Base-by-base conservation (phyloP, 2,113 vertebrate species). In the Willisornis vidua region DNA sequence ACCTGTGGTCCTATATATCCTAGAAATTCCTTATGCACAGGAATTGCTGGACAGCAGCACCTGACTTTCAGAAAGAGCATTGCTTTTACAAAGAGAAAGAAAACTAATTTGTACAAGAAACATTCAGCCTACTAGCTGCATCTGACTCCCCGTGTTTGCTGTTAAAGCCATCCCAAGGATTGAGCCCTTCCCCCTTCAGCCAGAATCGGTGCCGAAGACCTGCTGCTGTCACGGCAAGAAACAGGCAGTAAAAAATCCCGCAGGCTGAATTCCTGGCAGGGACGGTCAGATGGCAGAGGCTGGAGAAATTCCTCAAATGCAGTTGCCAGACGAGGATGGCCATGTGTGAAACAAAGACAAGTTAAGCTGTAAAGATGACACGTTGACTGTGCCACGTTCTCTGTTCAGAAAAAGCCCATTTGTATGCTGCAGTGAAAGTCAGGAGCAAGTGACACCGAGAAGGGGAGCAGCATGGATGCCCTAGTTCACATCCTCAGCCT, bases 311-410 rank as follows among this genome's bases (percentile, higher is more conserved):
- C 66, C 70, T 88, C 77, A 49, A n/a, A 80, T 39, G 13, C 73
- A 31, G 6, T 6, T 57, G n/a, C 33, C 24, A 86, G 29, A 65
- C 0, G 3, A 86, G 49, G 45, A 65, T 9, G 16, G 74, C 20
- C 7, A n/a, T 1, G 19, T 3, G 1, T 6, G 23, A 83, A 43
- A 70, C 43, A 72, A 71, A 90, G 67, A 25, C 49, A 68, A 81
- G 57, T 57, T 2, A 68, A 81, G 57, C 61, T 2, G 1, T 10
- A 46, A 77, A 55, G 2, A 1, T 0, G 0, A n/a, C 48, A 75
- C 1, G 3, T 9, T 39, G 39, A 35, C 33, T 20, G 26, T 7
- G 6, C 65, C 65, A 77, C 3, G 1, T n/a, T 41, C 59, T 70
- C 63, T 73, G n/a, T 3, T 67, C 59, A 28, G 13, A 84, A 45